Evolutionary conservation across 2,888 invertebrate species (phyloP), one percentile per base, ranked within the genome.

Genomic region (Leptopilina drosophilae): DNA sequence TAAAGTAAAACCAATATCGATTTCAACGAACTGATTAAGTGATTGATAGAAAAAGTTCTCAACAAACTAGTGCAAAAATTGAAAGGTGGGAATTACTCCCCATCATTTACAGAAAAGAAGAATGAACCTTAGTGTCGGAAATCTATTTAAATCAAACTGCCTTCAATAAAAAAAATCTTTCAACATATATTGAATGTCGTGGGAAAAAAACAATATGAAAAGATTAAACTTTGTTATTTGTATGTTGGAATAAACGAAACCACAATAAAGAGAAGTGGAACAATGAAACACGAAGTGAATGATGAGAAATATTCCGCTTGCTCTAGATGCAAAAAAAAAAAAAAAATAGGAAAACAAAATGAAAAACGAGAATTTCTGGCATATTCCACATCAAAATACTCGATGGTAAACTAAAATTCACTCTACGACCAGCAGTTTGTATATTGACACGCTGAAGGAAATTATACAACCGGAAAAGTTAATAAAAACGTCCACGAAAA

Each of bases 401-500:
- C 56, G 33, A 67, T 46, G 73, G 78, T 73, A 56, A 77, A 78
- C 80, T 80, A 77, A 80, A 80, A 81, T 79, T 83, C 81, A 59
- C 78, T 80, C 79, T 79, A 81, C 78, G 76, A 56, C 40, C 59
- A 7, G 76, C 78, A 77, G 80, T 83, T 83, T 49, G 11, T 79
- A 83, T 33, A 33, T 81, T 78, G 80, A 78, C 78, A 64, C 78
- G 78, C 78, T 42, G 6, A 73, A 82, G 76, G 78, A 81, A 82
- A 79, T 80, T 79, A 83, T 64, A 49, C 12, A 49, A 65, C 20
- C 20, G 78, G 78, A 76, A 80, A 81, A 80, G 79, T 75, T 77
- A 77, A 56, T 80, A 81, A 80, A 80, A 82, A 82, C 80, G 80
- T 80, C 77, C 78, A 77, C 82, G 62, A 78, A 33, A 69, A 78